Conservation (phyloP, 1,140 invertebrate species). For the Sesamia nonagrioides region DNA sequence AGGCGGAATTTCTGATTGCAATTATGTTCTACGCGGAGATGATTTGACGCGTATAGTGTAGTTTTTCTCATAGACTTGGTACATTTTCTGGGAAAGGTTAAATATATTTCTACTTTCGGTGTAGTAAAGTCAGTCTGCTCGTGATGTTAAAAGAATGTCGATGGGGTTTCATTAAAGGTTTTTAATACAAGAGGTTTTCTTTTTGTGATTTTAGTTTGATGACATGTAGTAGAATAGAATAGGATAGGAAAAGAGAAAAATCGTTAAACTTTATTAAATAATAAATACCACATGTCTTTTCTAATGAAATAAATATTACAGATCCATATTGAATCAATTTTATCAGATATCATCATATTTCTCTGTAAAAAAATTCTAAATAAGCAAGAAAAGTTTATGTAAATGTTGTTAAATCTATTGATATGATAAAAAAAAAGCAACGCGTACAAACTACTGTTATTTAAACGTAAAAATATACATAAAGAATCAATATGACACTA, state of each 20-base stretch:
- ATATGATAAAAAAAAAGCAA: slow-evolving; percentile 17
- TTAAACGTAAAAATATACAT: slow-evolving; percentile 16
- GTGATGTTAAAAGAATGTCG: no score
- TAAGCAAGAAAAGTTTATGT: slow-evolving; percentile 12
- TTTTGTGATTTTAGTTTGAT: no score
- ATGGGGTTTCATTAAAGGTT: not conserved
- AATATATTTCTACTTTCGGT: not conserved
- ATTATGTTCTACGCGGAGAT: not conserved
- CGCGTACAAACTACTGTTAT: slow-evolving; percentile 21
- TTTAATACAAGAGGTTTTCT: not conserved
- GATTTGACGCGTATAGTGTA: not conserved
- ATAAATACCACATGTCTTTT: not conserved
- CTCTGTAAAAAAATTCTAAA: slow-evolving; percentile 22
- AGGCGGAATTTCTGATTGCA: not conserved
- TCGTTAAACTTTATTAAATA: not conserved
- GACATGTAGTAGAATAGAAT: no score
- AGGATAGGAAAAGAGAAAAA: no score
- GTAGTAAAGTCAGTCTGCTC: not conserved
- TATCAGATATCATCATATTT: slow-evolving; percentile 1
- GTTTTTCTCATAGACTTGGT: not conserved
- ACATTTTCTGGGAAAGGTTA: not conserved
- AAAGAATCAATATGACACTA: not conserved
- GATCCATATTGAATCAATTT: not conserved
- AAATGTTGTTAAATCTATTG: not conserved
- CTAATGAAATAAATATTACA: not conserved